Evolutionary conservation across 2,113 vertebrate species (phyloP).

Genomic region (Grantiella picta): DNA sequence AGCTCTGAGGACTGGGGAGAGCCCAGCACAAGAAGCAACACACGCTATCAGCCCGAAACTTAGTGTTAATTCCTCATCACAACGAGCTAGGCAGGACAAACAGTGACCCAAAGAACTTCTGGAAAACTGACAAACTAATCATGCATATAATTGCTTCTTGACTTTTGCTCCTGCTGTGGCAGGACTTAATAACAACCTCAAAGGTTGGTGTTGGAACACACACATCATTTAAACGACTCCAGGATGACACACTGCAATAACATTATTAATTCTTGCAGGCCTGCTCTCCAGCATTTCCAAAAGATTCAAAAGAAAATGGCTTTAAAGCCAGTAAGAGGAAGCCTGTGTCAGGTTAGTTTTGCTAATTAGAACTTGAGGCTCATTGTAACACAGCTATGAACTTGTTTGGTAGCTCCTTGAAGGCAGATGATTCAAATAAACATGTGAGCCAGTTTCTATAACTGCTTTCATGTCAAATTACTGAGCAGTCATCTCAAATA

Average conservation of each 20-base stretch:
- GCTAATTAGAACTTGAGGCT: conserved; percentile 46
- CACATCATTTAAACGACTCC: conserved; percentile 38
- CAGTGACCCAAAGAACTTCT: conserved; percentile 66
- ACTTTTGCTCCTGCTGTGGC: conserved; percentile 70
- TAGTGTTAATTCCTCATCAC: neutral
- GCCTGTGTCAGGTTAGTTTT: conserved; percentile 29
- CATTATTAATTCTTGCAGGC: conserved; percentile 1
- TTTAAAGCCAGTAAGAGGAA: conserved; percentile 25
- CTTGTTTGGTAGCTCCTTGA: conserved; percentile 26
- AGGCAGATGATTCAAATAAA: conserved; percentile 52
- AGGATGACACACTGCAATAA: conserved; percentile 9
- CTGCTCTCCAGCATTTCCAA: neutral
- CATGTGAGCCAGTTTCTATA: neutral
- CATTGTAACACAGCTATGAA: neutral
- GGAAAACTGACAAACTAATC: conserved; percentile 87
- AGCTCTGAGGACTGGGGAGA: neutral
- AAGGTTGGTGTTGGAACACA: conserved; percentile 44
- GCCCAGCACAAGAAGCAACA: neutral
- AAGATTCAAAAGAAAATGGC: conserved; percentile 20
- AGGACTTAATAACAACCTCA: conserved; percentile 56
- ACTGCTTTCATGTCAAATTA: conserved; percentile 26
- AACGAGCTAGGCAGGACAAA: neutral
- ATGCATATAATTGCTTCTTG: conserved; percentile 93
- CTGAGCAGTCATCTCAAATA: neutral
- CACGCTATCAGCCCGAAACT: neutral